These are phyloP conservation scores for Anoplius nigerrimus DNA, from an alignment of 2,888 invertebrate species.

Conservation along the genomic window DNA sequence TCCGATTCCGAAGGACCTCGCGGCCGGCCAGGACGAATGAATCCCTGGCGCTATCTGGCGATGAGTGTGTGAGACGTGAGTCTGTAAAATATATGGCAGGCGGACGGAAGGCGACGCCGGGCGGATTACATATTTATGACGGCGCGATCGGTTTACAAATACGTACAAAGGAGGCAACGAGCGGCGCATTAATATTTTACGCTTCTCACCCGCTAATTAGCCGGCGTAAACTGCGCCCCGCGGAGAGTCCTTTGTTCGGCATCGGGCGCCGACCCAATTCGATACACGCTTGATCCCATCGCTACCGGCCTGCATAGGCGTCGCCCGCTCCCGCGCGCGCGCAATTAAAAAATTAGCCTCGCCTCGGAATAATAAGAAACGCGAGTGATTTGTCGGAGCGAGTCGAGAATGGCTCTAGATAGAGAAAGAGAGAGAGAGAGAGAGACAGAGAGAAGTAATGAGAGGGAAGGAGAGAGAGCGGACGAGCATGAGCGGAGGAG, in stretches of 20 bases:
- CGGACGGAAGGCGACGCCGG: no score
- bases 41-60: no score
- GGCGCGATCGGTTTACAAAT: conserved; percentile 1
- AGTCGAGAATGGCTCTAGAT: neutral
- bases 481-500: conserved; percentile 34
- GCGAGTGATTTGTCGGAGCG: neutral
- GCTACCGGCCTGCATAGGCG: conserved; percentile 5
- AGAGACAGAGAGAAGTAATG: conserved; percentile 26
- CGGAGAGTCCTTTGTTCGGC: no score
- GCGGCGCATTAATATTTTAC: no score
- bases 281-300: conserved; percentile 7
- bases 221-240: conserved; percentile 2
- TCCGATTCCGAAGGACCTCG: no score
- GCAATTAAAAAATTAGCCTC: conserved; percentile 62
- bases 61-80: no score
- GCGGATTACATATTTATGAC: no score
- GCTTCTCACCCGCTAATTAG: no score
- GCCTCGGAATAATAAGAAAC: conserved; percentile 41
- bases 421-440: conserved; percentile 4
- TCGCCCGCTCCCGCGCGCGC: conserved; percentile 1
- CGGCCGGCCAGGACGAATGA: no score
- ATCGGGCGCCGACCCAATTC: neutral
- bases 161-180: neutral
- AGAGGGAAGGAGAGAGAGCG: conserved; percentile 3
- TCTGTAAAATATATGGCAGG: no score